Conservation (phyloP, 2,888 invertebrate genomes). For the Brachylomia viminalis region DNA sequence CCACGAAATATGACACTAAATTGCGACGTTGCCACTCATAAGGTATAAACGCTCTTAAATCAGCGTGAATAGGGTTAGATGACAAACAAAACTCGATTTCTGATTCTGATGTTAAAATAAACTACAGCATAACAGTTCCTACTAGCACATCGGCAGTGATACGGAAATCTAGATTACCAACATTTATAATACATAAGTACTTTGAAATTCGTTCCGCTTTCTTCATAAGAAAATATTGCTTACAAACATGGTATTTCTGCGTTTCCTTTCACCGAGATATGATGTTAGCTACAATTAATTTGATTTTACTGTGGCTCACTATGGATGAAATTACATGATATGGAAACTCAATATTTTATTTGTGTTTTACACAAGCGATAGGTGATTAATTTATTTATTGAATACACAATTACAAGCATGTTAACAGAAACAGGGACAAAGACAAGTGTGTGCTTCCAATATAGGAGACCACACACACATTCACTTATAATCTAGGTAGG, state of each 20-base stretch:
- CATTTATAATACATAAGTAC: not conserved
- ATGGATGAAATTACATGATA: not conserved
- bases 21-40: too few relatives aligned
- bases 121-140: too few relatives aligned
- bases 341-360: not conserved
- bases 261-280: constrained; percentile 37
- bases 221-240: constrained; percentile 32
- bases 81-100: not conserved
- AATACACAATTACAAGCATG: too few relatives aligned
- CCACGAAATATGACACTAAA: too few relatives aligned
- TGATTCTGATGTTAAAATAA: not conserved
- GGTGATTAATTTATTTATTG: too few relatives aligned
- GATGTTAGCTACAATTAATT: not conserved
- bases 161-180: constrained; percentile 33
- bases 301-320: not conserved
- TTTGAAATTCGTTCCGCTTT: constrained; percentile 46
- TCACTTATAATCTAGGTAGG: too few relatives aligned
- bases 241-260: constrained; percentile 22
- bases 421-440: too few relatives aligned
- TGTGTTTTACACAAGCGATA: not conserved
- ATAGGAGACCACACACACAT: too few relatives aligned
- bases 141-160: not conserved
- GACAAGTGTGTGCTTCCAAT: too few relatives aligned
- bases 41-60: too few relatives aligned
- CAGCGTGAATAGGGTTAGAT: not conserved